These are phyloP conservation scores for Danio albolineatus DNA, from an alignment of 2,797 vertebrate species.

Conservation along the genomic window DNA sequence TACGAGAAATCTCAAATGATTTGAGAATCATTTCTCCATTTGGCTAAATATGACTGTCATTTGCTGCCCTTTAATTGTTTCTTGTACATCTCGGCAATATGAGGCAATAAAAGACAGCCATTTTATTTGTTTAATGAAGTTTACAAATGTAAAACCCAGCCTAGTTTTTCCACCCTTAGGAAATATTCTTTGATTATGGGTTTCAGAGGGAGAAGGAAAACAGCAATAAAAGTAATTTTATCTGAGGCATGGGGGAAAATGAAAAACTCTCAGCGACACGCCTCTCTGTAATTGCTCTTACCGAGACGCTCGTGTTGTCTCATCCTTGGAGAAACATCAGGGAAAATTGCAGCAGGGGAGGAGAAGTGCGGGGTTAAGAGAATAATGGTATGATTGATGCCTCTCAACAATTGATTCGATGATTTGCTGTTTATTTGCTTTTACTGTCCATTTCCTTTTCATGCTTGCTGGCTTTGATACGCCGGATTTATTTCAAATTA, in stretches of 20 bases:
- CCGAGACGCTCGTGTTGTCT: slow-evolving; percentile 58
- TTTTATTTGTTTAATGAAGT: slow-evolving; percentile 79
- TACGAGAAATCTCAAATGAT: slow-evolving; percentile 2
- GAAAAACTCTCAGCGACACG: slow-evolving; percentile 73
- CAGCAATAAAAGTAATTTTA: slow-evolving; percentile 78
- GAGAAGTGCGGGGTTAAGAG: slow-evolving; percentile 45
- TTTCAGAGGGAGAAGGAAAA: slow-evolving; percentile 69
- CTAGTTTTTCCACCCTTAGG: slow-evolving; percentile 72
- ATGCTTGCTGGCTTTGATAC: slow-evolving; percentile 14
- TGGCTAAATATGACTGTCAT: slow-evolving; percentile 25
- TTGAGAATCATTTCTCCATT: slow-evolving; percentile 24
- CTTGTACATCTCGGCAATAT: slow-evolving; percentile 48
- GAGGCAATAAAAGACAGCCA: slow-evolving; percentile 71
- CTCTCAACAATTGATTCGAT: slow-evolving; percentile 51
- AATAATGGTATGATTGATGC: slow-evolving; percentile 57
- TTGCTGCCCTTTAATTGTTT: slow-evolving; percentile 36
- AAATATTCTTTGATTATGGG: slow-evolving; percentile 82
- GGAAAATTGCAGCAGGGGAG: slow-evolving; percentile 65
- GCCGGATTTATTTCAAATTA: background rate
- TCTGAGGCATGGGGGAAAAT: slow-evolving; percentile 73
- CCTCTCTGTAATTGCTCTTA: slow-evolving; percentile 74
- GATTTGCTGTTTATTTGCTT: slow-evolving; percentile 21
- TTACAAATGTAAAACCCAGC: slow-evolving; percentile 72
- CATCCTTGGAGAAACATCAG: slow-evolving; percentile 72
- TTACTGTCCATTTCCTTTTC: slow-evolving; percentile 16